Evolutionary conservation across 92 coral and sea anemone species (phyloP).

Genomic region (Isaurus tuberculatus): DNA sequence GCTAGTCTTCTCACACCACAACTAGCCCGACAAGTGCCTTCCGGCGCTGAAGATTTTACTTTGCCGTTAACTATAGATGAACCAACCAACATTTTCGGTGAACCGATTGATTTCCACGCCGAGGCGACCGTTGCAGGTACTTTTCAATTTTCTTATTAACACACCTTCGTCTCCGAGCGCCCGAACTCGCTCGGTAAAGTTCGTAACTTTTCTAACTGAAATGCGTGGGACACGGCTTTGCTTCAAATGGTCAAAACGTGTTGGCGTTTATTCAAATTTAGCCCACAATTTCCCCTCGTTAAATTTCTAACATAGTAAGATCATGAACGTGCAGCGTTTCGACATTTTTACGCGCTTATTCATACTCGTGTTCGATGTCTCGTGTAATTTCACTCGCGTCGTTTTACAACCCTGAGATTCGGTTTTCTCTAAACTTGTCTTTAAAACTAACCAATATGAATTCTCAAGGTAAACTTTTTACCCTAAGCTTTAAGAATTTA

Average conservation of each 20-base stretch:
- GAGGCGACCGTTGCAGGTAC: conserved; percentile 94
- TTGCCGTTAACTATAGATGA: conserved; percentile 84
- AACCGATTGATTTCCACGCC: conserved; percentile 98
- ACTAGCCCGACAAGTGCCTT: conserved; percentile 89
- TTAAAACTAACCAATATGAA: conserved; percentile 26
- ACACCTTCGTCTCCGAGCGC: conserved; percentile 39
- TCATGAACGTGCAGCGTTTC: conserved; percentile 2
- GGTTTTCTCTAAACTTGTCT: conserved; percentile 22
- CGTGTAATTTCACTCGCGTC: conserved; percentile 7
- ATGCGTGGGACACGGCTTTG: conserved; percentile 59
- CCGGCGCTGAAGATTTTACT: conserved; percentile 91
- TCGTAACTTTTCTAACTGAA: conserved; percentile 63
- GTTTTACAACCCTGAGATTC: conserved; percentile 29
- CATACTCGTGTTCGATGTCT: conserved; percentile 3
- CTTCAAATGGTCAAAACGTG: conserved; percentile 40
- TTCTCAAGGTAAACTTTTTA: conserved; percentile 19
- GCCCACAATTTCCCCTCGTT: conserved; percentile 49
- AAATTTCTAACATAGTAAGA: conserved; percentile 32
- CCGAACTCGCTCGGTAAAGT: conserved; percentile 60
- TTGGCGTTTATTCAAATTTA: conserved; percentile 41
- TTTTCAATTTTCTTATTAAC: conserved; percentile 39
- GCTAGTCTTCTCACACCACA: conserved; percentile 93
- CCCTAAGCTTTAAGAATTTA: neutral
- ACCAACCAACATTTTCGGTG: conserved; percentile 96
- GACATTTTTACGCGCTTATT: conserved; percentile 33